Evolutionary conservation across 2,888 invertebrate genomes (phyloP).

Genomic region (Listrodromus nycthemerus): DNA sequence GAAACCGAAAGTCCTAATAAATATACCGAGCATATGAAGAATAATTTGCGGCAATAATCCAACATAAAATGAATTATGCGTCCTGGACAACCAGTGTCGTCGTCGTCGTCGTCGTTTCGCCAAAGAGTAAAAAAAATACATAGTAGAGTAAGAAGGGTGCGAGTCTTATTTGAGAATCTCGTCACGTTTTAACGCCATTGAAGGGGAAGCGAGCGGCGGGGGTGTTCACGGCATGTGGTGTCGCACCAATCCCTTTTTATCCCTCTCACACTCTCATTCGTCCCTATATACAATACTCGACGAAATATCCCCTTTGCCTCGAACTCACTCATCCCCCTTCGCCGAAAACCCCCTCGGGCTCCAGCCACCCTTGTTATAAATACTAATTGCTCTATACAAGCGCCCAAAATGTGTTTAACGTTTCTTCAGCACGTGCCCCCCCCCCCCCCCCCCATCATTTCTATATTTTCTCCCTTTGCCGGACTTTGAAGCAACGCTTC

Average conservation of each 20-base stretch:
- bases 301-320: constrained; percentile 55
- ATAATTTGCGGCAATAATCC: too few species aligned
- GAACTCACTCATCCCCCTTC: constrained; percentile 23
- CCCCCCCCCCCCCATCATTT: constrained; percentile 12
- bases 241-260: constrained; percentile 74
- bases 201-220: constrained; percentile 58
- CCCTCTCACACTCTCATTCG: constrained; percentile 53
- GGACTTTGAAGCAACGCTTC: neutral
- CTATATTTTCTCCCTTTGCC: constrained; percentile 1
- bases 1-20: too few species aligned
- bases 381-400: constrained; percentile 82
- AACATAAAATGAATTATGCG: too few species aligned
- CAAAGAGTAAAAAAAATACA: neutral
- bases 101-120: constrained; percentile 23
- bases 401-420: constrained; percentile 79
- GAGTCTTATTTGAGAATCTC: constrained; percentile 75
- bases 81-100: constrained; percentile 21
- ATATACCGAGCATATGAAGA: too few species aligned
- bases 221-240: constrained; percentile 80
- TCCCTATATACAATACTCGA: constrained; percentile 44
- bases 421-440: constrained; percentile 74
- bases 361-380: constrained; percentile 79
- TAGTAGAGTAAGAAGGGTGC: constrained; percentile 46
- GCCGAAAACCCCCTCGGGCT: constrained; percentile 63
- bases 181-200: constrained; percentile 77